Evolutionary conservation across 30 jellyfish, hydroid and myxozoan genomes (phyloP).

Genomic region (Hydractinia symbiolongicarpus): DNA sequence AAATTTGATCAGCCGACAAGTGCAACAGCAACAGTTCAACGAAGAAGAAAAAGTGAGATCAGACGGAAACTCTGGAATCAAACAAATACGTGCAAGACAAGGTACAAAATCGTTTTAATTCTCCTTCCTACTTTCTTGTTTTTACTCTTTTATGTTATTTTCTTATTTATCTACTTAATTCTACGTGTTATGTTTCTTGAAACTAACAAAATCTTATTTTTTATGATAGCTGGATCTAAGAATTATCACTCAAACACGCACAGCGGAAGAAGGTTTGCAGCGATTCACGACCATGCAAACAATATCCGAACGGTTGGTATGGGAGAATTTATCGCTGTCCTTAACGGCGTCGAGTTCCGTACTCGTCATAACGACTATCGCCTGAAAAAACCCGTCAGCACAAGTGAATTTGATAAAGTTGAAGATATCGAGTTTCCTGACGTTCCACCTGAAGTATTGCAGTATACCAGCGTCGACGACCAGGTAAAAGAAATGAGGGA

Average conservation of each 20-base stretch:
- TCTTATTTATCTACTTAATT: no score
- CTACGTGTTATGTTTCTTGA: no score
- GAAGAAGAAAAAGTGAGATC: slow-evolving; percentile 12
- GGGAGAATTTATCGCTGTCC: slow-evolving; percentile 70
- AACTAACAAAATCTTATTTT: not conserved
- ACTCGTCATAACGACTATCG: slow-evolving; percentile 74
- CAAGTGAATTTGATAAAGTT: not conserved
- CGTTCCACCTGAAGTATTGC: slow-evolving; percentile 30
- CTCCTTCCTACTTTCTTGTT: not conserved
- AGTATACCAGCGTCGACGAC: not conserved
- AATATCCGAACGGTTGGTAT: slow-evolving; percentile 49
- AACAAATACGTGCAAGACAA: slow-evolving; percentile 9
- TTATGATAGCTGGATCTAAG: slow-evolving; percentile 21
- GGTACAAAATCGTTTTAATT: not conserved
- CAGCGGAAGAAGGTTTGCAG: slow-evolving; percentile 39
- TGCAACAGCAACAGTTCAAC: slow-evolving; percentile 19
- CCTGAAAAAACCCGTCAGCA: slow-evolving; percentile 35
- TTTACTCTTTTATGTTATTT: no score
- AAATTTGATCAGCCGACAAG: not conserved
- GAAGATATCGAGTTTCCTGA: slow-evolving; percentile 22
- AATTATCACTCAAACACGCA: slow-evolving; percentile 49
- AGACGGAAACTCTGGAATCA: slow-evolving; percentile 25
- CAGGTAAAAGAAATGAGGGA: slow-evolving; percentile 27
- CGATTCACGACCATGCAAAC: slow-evolving; percentile 66
- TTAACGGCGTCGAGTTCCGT: slow-evolving; percentile 69